phyloP scores from a whole-genome alignment of 2,113 vertebrate genomes.

The Tympanuchus pallidicinctus region DNA sequence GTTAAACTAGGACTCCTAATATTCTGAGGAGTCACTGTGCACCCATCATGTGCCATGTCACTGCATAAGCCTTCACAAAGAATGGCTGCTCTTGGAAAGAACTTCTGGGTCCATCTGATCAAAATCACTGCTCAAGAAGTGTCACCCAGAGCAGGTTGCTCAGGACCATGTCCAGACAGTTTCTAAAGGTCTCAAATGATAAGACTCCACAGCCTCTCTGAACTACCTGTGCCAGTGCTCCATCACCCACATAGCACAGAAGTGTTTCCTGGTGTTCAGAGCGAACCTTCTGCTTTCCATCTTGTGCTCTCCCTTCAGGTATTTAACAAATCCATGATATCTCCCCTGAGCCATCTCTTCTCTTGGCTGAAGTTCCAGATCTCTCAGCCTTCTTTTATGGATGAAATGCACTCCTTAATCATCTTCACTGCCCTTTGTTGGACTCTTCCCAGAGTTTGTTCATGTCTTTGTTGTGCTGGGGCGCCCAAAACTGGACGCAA shows the following conservation, averaged over 20 bases:
- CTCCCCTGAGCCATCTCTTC: not conserved
- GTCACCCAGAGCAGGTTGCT: not conserved
- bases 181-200: not conserved
- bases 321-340: not conserved
- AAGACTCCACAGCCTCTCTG: not conserved
- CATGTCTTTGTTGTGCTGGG: not conserved
- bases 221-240: not conserved
- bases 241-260: not conserved
- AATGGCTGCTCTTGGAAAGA: not conserved
- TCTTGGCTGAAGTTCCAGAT: not conserved
- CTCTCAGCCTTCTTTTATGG: not conserved
- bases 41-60: not conserved
- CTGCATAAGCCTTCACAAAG: not conserved
- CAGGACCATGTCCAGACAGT: not conserved
- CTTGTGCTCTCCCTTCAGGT: not conserved
- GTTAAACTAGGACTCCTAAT: not conserved
- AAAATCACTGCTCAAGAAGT: not conserved
- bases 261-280: not conserved
- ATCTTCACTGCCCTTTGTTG: not conserved
- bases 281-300: not conserved
- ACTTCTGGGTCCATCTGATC: not conserved
- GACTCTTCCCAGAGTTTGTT: not conserved
- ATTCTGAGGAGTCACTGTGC: not conserved
- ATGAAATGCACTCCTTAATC: not conserved
- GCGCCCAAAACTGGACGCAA: not conserved